Evolutionary conservation across 2,888 invertebrate genomes (phyloP).

Genomic region (Limenitis arthemis): DNA sequence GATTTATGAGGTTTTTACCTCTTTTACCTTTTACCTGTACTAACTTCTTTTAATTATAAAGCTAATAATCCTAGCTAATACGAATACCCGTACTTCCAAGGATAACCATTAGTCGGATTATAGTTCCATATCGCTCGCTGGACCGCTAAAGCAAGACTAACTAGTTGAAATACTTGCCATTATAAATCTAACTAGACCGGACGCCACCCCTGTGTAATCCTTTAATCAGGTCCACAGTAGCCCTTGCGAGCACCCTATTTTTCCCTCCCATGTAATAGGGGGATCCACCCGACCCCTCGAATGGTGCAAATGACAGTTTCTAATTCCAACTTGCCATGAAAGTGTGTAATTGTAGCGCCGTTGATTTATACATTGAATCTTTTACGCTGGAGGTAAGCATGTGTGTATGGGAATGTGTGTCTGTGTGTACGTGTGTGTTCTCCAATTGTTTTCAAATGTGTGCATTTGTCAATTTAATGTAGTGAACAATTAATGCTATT

Average conservation of each 20-base stretch:
- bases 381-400: constrained; percentile 49
- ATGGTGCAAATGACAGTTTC: constrained; percentile 74
- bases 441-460: constrained; percentile 34
- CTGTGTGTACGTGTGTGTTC: constrained; percentile 24
- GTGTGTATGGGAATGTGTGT: constrained; percentile 20
- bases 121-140: constrained; percentile 1
- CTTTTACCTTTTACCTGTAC: too few species aligned
- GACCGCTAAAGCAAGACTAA: constrained; percentile 43
- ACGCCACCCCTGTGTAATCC: constrained; percentile 66
- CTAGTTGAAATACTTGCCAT: constrained; percentile 67
- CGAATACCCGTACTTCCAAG: too few species aligned
- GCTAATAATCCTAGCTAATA: too few species aligned
- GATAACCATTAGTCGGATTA: not conserved
- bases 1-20: too few species aligned
- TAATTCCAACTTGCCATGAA: constrained; percentile 74
- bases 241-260: constrained; percentile 69
- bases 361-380: constrained; percentile 69
- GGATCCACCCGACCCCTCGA: constrained; percentile 47
- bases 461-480: constrained; percentile 42
- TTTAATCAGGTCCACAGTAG: constrained; percentile 69
- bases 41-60: too few species aligned
- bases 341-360: constrained; percentile 72
- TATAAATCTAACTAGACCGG: constrained; percentile 71
- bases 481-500: constrained; percentile 8
- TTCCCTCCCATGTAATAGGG: constrained; percentile 53